Evolutionary conservation across 1,140 invertebrate genomes (phyloP).

Genomic region (Penaeus indicus): DNA sequence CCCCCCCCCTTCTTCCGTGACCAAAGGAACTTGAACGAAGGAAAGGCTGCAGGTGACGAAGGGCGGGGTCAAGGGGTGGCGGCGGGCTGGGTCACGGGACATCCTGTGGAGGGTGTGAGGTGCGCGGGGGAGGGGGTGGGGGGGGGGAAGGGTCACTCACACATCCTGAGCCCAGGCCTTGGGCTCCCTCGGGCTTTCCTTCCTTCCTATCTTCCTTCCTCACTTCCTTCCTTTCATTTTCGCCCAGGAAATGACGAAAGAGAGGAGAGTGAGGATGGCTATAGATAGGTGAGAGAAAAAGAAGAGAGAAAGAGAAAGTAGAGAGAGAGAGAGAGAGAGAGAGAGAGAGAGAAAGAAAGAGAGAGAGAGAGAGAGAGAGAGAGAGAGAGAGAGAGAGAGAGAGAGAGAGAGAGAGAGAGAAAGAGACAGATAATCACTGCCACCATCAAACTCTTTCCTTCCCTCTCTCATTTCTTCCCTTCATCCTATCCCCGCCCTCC

Average conservation of each 20-base stretch:
- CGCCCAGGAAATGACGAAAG: background rate
- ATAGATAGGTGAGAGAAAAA: background rate
- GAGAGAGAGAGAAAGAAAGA: background rate
- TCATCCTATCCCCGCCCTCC: no score
- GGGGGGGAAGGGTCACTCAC: background rate
- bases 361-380: background rate
- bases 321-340: background rate
- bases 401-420: background rate
- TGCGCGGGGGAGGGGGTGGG: background rate
- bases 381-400: background rate
- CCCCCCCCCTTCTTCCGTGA: slow-evolving; percentile 1
- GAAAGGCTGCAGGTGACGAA: background rate
- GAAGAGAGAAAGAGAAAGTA: background rate
- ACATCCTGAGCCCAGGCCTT: no score
- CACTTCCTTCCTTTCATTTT: no score
- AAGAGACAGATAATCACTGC: background rate
- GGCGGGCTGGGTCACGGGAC: background rate
- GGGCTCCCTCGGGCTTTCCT: background rate
- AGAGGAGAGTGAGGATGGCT: background rate
- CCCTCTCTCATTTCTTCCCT: no score
- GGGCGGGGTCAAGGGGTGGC: background rate
- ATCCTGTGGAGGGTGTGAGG: no score
- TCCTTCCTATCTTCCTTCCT: no score
- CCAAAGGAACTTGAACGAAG: background rate
- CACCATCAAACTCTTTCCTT: no score